A percentile compares a stretch with the other conserved stretches of the same genome.
Conservation (phyloP, 2,113 vertebrate species). For the Aix galericulata region DNA sequence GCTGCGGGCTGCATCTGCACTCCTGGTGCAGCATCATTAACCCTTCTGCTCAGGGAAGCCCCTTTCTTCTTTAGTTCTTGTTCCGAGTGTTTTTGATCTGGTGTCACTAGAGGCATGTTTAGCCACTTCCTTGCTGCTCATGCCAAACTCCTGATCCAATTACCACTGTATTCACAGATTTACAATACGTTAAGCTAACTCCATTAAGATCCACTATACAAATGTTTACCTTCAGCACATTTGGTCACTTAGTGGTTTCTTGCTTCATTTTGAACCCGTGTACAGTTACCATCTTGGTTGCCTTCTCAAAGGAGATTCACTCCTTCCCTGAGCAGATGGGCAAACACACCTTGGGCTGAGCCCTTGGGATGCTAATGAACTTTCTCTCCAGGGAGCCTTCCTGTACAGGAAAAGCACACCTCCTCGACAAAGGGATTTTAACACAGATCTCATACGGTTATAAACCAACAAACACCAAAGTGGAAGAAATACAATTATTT, state of each 20-base stretch:
- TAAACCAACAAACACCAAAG: background rate
- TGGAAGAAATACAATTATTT: background rate
- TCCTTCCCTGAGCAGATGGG: slow-evolving; percentile 8
- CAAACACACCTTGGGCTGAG: slow-evolving; percentile 5
- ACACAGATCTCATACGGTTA: background rate
- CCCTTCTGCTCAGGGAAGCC: background rate
- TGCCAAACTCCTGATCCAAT: background rate
- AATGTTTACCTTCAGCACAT: background rate
- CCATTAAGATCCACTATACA: background rate
- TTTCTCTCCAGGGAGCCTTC: slow-evolving; percentile 37
- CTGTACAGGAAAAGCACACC: slow-evolving; percentile 3
- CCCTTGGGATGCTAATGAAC: slow-evolving; percentile 14
- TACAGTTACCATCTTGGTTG: background rate
- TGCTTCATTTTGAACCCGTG: background rate
- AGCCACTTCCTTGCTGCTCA: background rate
- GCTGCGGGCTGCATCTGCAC: background rate
- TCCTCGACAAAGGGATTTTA: background rate
- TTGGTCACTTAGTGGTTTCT: background rate
- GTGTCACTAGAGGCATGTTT: background rate
- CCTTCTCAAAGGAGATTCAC: slow-evolving; percentile 6
- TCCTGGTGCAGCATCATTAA: background rate
- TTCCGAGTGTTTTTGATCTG: background rate
- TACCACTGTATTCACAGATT: background rate
- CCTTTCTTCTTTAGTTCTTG: slow-evolving; percentile 10
- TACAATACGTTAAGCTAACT: background rate